Evolutionary conservation across 2,888 invertebrate genomes (phyloP).

Genomic region (Drosophila formosana): DNA sequence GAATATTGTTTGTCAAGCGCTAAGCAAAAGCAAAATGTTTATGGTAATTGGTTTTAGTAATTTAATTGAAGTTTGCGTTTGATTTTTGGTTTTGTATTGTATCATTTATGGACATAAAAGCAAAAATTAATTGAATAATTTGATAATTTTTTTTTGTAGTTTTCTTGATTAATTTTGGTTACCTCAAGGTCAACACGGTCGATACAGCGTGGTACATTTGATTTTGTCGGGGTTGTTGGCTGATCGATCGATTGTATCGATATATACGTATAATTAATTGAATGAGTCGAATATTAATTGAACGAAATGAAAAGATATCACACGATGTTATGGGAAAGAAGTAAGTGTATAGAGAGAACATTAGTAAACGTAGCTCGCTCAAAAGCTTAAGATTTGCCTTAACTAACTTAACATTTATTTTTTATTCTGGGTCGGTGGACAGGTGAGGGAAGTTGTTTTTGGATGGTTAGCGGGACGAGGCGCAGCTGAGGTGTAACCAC

Average conservation of each 20-base stretch:
- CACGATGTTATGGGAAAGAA: slow-evolving; percentile 54
- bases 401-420: slow-evolving; percentile 10
- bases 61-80: background rate
- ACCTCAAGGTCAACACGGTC: slow-evolving; percentile 97
- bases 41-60: slow-evolving; percentile 11
- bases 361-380: slow-evolving; percentile 54
- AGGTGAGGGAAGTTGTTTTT: background rate
- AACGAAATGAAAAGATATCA: slow-evolving; percentile 15
- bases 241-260: slow-evolving; percentile 58
- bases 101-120: slow-evolving; percentile 35
- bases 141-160: slow-evolving; percentile 31
- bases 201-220: slow-evolving; percentile 98
- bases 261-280: slow-evolving; percentile 8
- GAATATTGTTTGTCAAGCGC: slow-evolving; percentile 39
- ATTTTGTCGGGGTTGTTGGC: slow-evolving; percentile 87
- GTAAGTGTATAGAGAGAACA: slow-evolving; percentile 58
- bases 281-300: slow-evolving; percentile 8
- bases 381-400: slow-evolving; percentile 12
- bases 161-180: slow-evolving; percentile 84
- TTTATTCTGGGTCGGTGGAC: background rate
- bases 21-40: slow-evolving; percentile 39
- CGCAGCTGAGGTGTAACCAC: slow-evolving; percentile 17
- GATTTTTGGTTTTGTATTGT: slow-evolving; percentile 10
- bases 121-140: slow-evolving; percentile 27
- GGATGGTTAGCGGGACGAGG: background rate